phyloP scores from a whole-genome alignment of 2,888 invertebrate species.

The Dione vanillae region DNA sequence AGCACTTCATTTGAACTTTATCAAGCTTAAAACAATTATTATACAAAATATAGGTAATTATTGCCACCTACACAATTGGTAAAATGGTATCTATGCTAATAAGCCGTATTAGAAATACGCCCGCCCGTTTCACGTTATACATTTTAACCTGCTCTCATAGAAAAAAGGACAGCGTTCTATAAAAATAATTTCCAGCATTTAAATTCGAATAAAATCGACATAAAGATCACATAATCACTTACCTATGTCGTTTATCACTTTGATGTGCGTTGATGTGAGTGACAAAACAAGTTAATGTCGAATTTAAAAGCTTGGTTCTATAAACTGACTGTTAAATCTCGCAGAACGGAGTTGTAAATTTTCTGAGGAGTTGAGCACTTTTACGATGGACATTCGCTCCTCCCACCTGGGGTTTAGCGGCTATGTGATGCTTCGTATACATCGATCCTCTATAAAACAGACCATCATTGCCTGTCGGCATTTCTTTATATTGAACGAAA shows the following conservation, averaged over 20 bases:
- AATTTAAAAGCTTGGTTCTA: conserved; percentile 78
- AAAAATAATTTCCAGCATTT: conserved; percentile 27
- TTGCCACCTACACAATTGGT: not conserved
- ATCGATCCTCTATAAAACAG: conserved; percentile 71
- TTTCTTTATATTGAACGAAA: conserved; percentile 50
- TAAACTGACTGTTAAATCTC: conserved; percentile 83
- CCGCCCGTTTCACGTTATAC: not conserved
- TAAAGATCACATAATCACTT: conserved; percentile 32
- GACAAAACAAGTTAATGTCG: conserved; percentile 75
- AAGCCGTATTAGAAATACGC: not conserved
- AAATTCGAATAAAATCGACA: conserved; percentile 33
- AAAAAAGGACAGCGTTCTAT: not conserved
- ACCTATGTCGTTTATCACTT: conserved; percentile 58
- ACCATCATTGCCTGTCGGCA: conserved; percentile 52
- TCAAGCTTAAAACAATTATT: conserved; percentile 5
- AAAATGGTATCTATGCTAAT: conserved; percentile 1
- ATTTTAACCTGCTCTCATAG: not conserved
- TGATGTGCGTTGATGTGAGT: conserved; percentile 65
- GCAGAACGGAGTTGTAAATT: conserved; percentile 80
- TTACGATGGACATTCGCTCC: conserved; percentile 76
- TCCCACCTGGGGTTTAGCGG: conserved; percentile 77
- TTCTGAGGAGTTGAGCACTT: conserved; percentile 70
- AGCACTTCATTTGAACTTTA: not conserved
- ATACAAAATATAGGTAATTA: not conserved
- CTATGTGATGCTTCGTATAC: conserved; percentile 61